Conservation (phyloP, 2,113 vertebrate genomes). For the Pituophis catenifer region DNA sequence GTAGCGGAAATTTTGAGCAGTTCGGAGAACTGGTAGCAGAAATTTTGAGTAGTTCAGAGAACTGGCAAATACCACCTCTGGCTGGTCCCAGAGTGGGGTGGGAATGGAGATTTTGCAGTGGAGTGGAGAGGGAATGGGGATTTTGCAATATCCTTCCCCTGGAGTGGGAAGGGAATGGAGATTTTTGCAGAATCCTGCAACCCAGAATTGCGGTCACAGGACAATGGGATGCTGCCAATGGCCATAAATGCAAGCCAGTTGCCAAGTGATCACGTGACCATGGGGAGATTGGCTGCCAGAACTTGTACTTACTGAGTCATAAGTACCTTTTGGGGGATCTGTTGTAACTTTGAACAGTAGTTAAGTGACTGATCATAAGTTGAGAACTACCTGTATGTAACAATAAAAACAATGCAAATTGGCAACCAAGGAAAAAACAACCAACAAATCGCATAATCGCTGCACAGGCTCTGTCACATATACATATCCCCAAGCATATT, state of each 20-base stretch:
- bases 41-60: too few relatives aligned
- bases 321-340: not conserved
- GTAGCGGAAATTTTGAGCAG: too few relatives aligned
- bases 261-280: not conserved
- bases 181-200: too few relatives aligned
- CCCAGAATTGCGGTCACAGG: not conserved
- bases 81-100: too few relatives aligned
- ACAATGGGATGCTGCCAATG: not conserved
- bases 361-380: not conserved
- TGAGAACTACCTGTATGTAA: not conserved
- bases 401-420: not conserved
- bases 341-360: not conserved
- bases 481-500: not conserved
- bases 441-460: not conserved
- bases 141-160: too few relatives aligned
- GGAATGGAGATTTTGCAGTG: too few relatives aligned
- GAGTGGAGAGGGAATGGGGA: too few relatives aligned
- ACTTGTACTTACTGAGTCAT: not conserved
- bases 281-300: not conserved
- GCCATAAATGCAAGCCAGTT: not conserved
- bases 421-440: not conserved
- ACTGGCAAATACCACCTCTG: too few relatives aligned
- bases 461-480: not conserved
- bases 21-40: too few relatives aligned
- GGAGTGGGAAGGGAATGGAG: too few relatives aligned